Percentiles rank a stretch among this genome's conserved stretches.
Evolutionary conservation across 2,113 vertebrate species (phyloP).

Genomic region (Panthera tigris): DNA sequence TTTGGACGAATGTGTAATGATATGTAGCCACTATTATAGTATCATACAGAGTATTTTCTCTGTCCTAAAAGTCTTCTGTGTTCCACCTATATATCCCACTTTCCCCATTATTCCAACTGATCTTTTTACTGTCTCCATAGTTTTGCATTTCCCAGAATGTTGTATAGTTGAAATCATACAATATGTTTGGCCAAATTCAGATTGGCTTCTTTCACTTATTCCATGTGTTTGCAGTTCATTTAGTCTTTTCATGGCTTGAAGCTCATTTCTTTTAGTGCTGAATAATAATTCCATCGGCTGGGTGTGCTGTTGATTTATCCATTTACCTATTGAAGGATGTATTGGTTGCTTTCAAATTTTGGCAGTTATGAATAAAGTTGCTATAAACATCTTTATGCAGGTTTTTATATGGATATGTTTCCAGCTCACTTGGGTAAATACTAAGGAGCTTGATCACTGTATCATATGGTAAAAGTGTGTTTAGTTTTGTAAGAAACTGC

Average conservation of each 20-base stretch:
- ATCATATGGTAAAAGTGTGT: not conserved
- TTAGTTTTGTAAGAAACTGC: not conserved
- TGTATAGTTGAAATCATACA: not conserved
- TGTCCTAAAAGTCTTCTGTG: not conserved
- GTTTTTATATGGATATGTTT: not conserved
- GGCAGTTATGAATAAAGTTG: not conserved
- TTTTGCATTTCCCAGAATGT: not conserved
- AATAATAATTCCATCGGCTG: not conserved
- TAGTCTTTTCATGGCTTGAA: not conserved
- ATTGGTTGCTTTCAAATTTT: not conserved
- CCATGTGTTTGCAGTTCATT: not conserved
- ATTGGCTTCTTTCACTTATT: not conserved
- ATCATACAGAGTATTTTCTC: not conserved
- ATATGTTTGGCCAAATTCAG: not conserved
- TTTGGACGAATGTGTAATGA: not conserved
- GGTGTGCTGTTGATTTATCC: not conserved
- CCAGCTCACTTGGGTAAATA: not conserved
- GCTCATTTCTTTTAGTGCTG: not conserved
- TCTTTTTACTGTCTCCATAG: not conserved
- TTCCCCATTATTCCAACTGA: not conserved
- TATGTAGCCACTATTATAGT: not conserved
- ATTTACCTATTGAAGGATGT: not conserved
- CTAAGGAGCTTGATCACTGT: not conserved
- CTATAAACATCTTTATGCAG: not conserved
- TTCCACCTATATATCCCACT: not conserved